These are phyloP conservation scores for Scleropages formosus DNA, from an alignment of 2,797 vertebrate genomes.

Conservation along the genomic window DNA sequence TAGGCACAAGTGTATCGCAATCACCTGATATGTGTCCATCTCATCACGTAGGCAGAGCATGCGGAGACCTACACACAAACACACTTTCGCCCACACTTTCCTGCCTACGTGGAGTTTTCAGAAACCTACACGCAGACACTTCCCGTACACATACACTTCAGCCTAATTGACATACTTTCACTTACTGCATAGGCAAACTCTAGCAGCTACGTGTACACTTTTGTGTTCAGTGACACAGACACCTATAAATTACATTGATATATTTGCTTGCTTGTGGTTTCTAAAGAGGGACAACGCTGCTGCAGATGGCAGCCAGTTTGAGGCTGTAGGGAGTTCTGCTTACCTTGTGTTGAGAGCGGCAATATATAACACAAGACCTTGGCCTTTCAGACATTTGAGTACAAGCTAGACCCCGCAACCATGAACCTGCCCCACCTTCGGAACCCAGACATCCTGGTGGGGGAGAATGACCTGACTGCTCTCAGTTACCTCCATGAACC, in stretches of 20 bases:
- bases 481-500: constrained; percentile 97
- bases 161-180: background rate
- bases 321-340: background rate
- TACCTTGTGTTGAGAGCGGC: background rate
- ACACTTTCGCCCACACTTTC: background rate
- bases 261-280: background rate
- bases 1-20: background rate
- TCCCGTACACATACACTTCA: background rate
- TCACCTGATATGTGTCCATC: background rate
- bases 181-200: background rate
- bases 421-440: constrained; percentile 80
- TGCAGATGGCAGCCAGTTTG: background rate
- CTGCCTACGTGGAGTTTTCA: background rate
- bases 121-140: background rate
- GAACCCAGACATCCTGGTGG: constrained; percentile 94
- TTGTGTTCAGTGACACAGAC: no score
- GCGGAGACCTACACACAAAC: background rate
- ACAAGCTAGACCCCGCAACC: constrained; percentile 72
- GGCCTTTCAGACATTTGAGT: constrained; percentile 75
- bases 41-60: background rate
- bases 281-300: background rate
- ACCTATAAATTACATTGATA: no score
- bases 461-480: constrained; percentile 93
- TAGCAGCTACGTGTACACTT: background rate
- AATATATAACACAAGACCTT: background rate